Evolutionary conservation across 2,113 vertebrate genomes (phyloP), one percentile per base, ranked within the genome.

Genomic region (Cepphus grylle): DNA sequence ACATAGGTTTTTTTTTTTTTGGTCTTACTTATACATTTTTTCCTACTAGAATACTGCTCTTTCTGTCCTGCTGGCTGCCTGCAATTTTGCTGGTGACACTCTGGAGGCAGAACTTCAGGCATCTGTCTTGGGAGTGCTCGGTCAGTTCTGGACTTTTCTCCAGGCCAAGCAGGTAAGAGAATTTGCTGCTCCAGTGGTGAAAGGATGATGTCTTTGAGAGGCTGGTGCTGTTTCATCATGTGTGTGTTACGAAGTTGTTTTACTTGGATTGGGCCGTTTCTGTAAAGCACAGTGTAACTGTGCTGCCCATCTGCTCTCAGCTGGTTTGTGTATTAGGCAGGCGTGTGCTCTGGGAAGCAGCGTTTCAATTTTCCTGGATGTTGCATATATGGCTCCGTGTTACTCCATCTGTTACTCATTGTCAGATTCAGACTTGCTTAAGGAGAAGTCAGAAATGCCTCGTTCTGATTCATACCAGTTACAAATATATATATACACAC

Each of bases 121-220:
- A 29, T 94, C 98, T 43, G 45, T 98, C 34, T 32, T 92, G 66
- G 98, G 90, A 92, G 76, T 98, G 16, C 80, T 98, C 56, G 88
- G 97, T 73, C 98, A 98, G 86, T 97, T 99, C n/a, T 99, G 99
- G 98, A 83, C 94, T 77, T 96, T 96, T 83, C 97, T 99, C 87
- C 97, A 97, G 86, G 88, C 97, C 67, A 97, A 98, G 19, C 99
- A 99, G 99, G 99, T 99, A 92, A 98, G 96, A 88, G 76, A 74
- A 67, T 62, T 66, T 83, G 12, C 27, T 63, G 18, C 38, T 74
- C 15, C 36, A 61, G 1, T 9, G 13, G 6, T 69, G 56, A 72
- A 91, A 86, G 27, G 19, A 19, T 2, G 3, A 6, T 30, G 14
- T 50, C 40, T 81, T 66, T 61, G 23, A 65, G 50, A 88, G 50